Base-by-base conservation (phyloP, 2,888 invertebrate genomes). In the Catocala nupta region DNA sequence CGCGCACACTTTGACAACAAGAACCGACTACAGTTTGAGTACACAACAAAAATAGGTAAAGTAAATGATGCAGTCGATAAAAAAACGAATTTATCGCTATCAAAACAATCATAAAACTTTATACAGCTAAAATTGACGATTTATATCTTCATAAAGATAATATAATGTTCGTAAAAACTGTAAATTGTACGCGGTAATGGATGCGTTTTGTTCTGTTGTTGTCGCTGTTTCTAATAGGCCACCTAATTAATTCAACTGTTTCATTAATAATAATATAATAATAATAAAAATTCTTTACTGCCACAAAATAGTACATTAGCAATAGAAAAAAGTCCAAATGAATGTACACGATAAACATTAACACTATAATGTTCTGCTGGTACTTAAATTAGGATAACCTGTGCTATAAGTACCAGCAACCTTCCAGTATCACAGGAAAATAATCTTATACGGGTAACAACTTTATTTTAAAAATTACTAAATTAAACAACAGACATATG, bases 81-180 rank as follows among this genome's bases (percentile, higher is more conserved):
- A 63, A 60, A 62, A 54, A 47, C 9, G 9, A 60, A 55, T 62
- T 71, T 75, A 82, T 75, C 74, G 68, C 69, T 77, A 78, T 77
- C 78, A 59, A 64, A 68, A 56, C 54, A 55, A 70, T 68, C 71
- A 61, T 82, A 77, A 82, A 78, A 55, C 65, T 69, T 67, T 73
- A 74, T 75, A 70, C 57, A 44, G 59, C 51, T 47, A 54, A 63
- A 57, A 64, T 49, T 54, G 56, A 47, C 45, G 59, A 70, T 66
- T 65, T 63, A 58, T 55, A 48, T 58, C 57, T 52, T 55, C 55
- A 55, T 43, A 44, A 49, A 66, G 63, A 71, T 70, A 63, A 75
- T 60, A 64, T 60, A 25, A 48, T 47, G 25, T 55, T 9, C 39
- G 16, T 60, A 51, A 13, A 9, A 47, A 47, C 12, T 47, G 16